Conservation (phyloP, 1,140 invertebrate genomes). For the Heliconius congener region DNA sequence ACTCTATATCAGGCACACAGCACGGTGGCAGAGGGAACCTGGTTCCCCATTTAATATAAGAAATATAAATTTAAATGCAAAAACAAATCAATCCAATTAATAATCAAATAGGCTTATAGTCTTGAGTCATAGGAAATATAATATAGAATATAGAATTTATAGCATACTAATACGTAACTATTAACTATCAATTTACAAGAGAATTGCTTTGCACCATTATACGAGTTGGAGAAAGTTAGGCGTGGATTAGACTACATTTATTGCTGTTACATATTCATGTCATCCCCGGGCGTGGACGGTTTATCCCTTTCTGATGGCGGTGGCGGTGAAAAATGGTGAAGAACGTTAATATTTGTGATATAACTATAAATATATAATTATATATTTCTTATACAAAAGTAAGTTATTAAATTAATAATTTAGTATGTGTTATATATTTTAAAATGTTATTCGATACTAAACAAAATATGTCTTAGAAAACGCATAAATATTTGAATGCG, state of each 20-base stretch:
- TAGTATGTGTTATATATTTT: too few species aligned
- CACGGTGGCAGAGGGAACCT: too few species aligned
- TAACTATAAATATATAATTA: too few species aligned
- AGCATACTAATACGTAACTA: slow-evolving; percentile 14
- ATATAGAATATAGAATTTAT: background rate
- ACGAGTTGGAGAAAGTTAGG: slow-evolving; percentile 64
- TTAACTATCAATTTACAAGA: slow-evolving; percentile 26
- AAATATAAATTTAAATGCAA: too few species aligned
- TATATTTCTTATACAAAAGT: too few species aligned
- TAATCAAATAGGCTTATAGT: background rate
- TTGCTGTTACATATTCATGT: slow-evolving; percentile 74
- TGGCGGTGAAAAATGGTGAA: background rate
- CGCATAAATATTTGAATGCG: too few species aligned
- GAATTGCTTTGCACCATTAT: slow-evolving; percentile 22
- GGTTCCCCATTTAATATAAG: too few species aligned
- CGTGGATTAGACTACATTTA: slow-evolving; percentile 69
- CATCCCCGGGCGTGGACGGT: slow-evolving; percentile 24
- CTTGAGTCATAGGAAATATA: background rate
- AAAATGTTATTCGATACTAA: too few species aligned
- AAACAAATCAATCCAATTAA: background rate
- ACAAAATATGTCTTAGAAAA: too few species aligned
- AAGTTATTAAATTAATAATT: too few species aligned
- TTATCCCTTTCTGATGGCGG: background rate
- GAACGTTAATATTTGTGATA: background rate
- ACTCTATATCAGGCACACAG: too few species aligned